A percentile compares a stretch with the other conserved stretches of the same genome.
phyloP scores from a whole-genome alignment of 2,888 invertebrate genomes.

The Lacanobia wlatinum region DNA sequence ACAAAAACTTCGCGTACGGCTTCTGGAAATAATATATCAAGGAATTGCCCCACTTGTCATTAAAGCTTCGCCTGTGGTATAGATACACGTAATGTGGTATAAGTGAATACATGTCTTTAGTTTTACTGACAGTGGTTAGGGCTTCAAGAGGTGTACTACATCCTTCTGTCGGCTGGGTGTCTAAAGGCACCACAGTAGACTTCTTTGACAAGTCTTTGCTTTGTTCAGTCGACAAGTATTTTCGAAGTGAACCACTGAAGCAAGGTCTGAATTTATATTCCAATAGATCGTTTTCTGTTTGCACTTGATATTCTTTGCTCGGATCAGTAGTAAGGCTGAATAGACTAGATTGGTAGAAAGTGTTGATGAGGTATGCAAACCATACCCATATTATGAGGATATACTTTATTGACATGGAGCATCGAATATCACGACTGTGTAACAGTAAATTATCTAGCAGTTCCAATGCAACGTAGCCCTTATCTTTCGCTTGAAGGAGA shows the following conservation, averaged over 20 bases:
- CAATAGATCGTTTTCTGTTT: constrained; percentile 68
- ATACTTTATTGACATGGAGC: constrained; percentile 57
- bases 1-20: constrained; percentile 31
- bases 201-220: background rate
- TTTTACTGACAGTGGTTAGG: constrained; percentile 43
- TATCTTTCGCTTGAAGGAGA: constrained; percentile 64
- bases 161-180: constrained; percentile 6
- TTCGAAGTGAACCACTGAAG: constrained; percentile 68
- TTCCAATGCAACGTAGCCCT: constrained; percentile 63
- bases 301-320: constrained; percentile 72
- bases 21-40: constrained; percentile 51
- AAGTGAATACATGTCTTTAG: constrained; percentile 37
- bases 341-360: constrained; percentile 74
- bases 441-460: constrained; percentile 71
- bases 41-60: constrained; percentile 56
- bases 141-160: constrained; percentile 49
- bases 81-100: constrained; percentile 40
- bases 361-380: constrained; percentile 74
- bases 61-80: constrained; percentile 44
- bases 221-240: constrained; percentile 44
- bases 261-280: constrained; percentile 73
- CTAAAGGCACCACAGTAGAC: background rate
- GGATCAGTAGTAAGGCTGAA: constrained; percentile 74
- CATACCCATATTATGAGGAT: constrained; percentile 72
- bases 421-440: constrained; percentile 64